These are phyloP conservation scores for Sphaeramia orbicularis DNA, from an alignment of 2,797 vertebrate genomes.

Conservation along the genomic window DNA sequence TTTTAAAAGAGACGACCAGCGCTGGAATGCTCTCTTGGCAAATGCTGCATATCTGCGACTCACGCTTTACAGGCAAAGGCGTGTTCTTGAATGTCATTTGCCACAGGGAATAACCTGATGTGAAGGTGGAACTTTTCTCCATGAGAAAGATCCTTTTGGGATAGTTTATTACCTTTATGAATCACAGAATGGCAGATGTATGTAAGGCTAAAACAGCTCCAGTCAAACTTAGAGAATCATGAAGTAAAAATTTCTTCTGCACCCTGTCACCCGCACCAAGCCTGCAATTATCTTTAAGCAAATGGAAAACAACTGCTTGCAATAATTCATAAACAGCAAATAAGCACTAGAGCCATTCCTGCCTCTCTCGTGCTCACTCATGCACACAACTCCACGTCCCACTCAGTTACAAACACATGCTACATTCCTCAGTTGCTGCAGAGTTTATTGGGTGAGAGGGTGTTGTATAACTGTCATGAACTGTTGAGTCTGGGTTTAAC, in stretches of 20 bases:
- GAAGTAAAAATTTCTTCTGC: constrained; percentile 15
- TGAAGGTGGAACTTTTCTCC: constrained; percentile 33
- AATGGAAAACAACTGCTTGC: constrained; percentile 50
- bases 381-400: constrained; percentile 19
- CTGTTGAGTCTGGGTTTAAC: not conserved
- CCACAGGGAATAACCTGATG: constrained; percentile 32
- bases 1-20: constrained; percentile 7
- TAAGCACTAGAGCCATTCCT: not conserved
- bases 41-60: constrained; percentile 18
- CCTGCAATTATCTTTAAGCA: constrained; percentile 38
- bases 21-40: constrained; percentile 56
- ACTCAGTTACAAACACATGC: constrained; percentile 25
- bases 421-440: constrained; percentile 59
- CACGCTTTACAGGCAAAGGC: constrained; percentile 45
- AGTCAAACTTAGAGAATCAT: not conserved
- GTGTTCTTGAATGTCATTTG: constrained; percentile 40
- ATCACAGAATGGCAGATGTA: constrained; percentile 12
- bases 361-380: constrained; percentile 3
- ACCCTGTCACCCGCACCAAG: constrained; percentile 14
- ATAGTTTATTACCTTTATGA: constrained; percentile 39
- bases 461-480: not conserved
- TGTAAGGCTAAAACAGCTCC: not conserved
- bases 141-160: constrained; percentile 33
- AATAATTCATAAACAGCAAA: constrained; percentile 41
- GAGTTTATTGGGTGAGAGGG: constrained; percentile 21